Base-by-base conservation (phyloP, 2,888 invertebrate species). In the Caenorhabditis drosophilae region DNA sequence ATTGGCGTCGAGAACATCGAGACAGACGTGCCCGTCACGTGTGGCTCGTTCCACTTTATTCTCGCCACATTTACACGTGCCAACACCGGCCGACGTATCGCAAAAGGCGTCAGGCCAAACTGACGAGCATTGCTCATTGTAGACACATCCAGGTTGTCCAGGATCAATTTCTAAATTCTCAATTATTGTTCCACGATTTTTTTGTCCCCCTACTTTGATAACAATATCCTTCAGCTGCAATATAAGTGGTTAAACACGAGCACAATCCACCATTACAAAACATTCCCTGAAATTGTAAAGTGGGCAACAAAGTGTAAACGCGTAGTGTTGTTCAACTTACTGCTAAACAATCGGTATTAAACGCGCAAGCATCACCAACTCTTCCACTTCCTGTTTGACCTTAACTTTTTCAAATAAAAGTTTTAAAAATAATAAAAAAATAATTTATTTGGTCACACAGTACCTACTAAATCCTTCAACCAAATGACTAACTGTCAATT, bases 51-150 rank as follows among this genome's bases (percentile, higher is more conserved):
- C 77, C 12, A 77, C 75, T 48, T 77, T 77, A 36, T 75, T 72
- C 52, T 77, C 77, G 18, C 75, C 77, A 40, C 77, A 77, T 12
- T 72, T 58, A 56, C 77, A 77, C 25, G 74, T 77, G 52, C 77
- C 77, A 4, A 76, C 76, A 4, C 76, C 75, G 22, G 76, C 70
- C 2, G 71, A 67, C n/a, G 71, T 75, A 35, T 75, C 73, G 48
- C 78, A 78, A 54, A 64, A 70, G 31, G 78, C 76, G 23, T 76
- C 78, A 0, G 78, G 78, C 78, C 78, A 78, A 2, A 76, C 75
- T 9, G 75, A 68, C n/a, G 64, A 61, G 51, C 78, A 78, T 52
- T 78, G 78, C 38, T 72, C 72, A 41, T 76, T 70, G 59, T 75
- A 68, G 38, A 74, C 70, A 54, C 78, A 78, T 36, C 78, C 78